These are phyloP conservation scores for Nomada fucata DNA, from an alignment of 2,888 invertebrate genomes.

Conservation along the genomic window DNA sequence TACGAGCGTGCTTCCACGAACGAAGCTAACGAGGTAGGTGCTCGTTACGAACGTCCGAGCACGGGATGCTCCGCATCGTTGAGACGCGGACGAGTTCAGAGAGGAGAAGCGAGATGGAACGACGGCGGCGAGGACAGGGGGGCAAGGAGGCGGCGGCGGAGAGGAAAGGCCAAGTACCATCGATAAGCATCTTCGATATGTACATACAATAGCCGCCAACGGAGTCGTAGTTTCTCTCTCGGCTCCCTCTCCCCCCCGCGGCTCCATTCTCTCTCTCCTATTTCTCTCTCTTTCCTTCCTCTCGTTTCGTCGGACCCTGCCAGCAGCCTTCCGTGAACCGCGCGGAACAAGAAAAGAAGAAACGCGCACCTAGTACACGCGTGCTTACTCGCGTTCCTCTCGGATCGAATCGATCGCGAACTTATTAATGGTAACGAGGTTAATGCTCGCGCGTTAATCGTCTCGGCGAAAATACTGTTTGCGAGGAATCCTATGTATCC, in stretches of 20 bases:
- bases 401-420: conserved; percentile 33
- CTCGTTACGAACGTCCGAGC: conserved; percentile 51
- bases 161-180: conserved; percentile 43
- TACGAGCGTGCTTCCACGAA: conserved; percentile 71
- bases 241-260: neutral
- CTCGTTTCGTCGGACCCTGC: neutral
- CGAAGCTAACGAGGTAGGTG: conserved; percentile 65
- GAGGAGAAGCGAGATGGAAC: conserved; percentile 7
- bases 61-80: conserved; percentile 24
- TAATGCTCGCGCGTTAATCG: conserved; percentile 11
- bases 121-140: conserved; percentile 6
- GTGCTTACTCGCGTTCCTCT: neutral
- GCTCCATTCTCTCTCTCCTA: neutral
- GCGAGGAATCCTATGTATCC: neutral
- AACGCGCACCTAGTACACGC: conserved; percentile 3
- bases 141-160: neutral
- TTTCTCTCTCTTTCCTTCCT: neutral
- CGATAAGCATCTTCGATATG: conserved; percentile 65
- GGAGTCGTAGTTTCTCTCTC: conserved; percentile 23
- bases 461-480: neutral
- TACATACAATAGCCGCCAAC: conserved; percentile 51
- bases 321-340: no score
- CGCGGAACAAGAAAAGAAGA: conserved; percentile 4
- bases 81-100: neutral
- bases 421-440: conserved; percentile 28